A percentile compares a stretch with the other conserved stretches of the same genome.
These are phyloP conservation scores for Seison nebaliae DNA, from an alignment of 1,140 invertebrate species.

Conservation along the genomic window DNA sequence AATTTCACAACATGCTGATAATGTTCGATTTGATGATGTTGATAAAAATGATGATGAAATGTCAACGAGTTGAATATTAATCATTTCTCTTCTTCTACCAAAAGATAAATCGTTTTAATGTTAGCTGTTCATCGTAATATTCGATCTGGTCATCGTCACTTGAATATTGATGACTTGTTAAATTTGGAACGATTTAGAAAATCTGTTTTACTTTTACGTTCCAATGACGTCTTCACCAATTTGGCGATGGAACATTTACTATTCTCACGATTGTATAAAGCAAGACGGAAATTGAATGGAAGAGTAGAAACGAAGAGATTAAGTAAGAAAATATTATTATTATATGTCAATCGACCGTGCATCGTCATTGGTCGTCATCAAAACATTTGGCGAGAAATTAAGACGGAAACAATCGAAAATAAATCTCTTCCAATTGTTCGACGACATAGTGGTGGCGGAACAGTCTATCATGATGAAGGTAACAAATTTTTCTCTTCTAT, in stretches of 20 bases:
- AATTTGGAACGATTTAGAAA: too few species aligned
- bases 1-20: too few species aligned
- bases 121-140: too few species aligned
- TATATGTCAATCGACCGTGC: constrained; percentile 68
- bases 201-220: constrained; percentile 4
- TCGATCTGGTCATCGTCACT: too few species aligned
- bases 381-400: constrained; percentile 75
- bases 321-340: constrained; percentile 41
- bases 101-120: too few species aligned
- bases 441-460: constrained; percentile 69
- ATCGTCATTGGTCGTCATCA: constrained; percentile 83
- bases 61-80: too few species aligned
- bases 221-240: constrained; percentile 8
- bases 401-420: constrained; percentile 32
- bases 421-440: constrained; percentile 45
- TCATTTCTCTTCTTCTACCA: too few species aligned
- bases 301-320: constrained; percentile 30
- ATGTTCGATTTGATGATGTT: too few species aligned
- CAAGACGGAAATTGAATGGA: constrained; percentile 35
- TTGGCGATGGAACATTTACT: constrained; percentile 9
- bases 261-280: too few species aligned
- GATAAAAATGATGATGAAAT: too few species aligned
- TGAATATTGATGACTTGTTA: too few species aligned
- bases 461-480: constrained; percentile 11
- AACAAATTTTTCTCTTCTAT: too few species aligned